Base-by-base conservation (phyloP, 1,140 invertebrate species). In the Mactra quadrangularis region DNA sequence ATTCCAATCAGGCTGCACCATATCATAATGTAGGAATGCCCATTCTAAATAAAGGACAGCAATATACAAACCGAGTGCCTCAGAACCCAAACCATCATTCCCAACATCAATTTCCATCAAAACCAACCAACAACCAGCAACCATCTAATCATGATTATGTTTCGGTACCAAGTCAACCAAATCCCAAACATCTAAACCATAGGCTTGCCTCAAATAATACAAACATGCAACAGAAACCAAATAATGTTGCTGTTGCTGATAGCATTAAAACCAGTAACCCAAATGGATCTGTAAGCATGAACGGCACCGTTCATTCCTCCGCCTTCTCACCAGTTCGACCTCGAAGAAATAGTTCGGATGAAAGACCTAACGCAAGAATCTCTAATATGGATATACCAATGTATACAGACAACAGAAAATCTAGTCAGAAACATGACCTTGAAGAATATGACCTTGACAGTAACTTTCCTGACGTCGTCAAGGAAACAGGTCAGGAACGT, bases 401-500 rank as follows among this genome's bases (percentile, higher is more conserved):
- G 53, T 81, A 71, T 45, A 84, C 70, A 33, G 75, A 68, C 47
- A 71, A 72, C 50, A 55, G 62, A 45, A 29, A 59, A 47, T 78
- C 74, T 74, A 60, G 77, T 81, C 77, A 81, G 19, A 71, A 70
- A 60, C 50, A 59, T 6, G 64, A 71, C 35, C 35, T 87, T 33
- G 87, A 91, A 79, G 90, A 89, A 74, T 91, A 88, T 66, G 87
- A 89, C 82, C 66, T 91, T 62, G 88, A 91, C 62, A 86, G 85
- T 53, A 91, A 89, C 72, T 90, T 88, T 53, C 89, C 87, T 3
- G 84, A 87, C 83, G 59, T 87, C 29, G 55, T 68, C 41, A 72
- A 70, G 47, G 72, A 68, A 27, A 75, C 82, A 4, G 76, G 66
- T 86, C 87, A 89, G 75, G 82, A 88, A 92, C 41, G 77, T 22